Percentiles rank a stretch among this genome's conserved stretches.
Evolutionary conservation across 2,888 invertebrate genomes (phyloP).

Genomic region (Ectemnius lituratus): DNA sequence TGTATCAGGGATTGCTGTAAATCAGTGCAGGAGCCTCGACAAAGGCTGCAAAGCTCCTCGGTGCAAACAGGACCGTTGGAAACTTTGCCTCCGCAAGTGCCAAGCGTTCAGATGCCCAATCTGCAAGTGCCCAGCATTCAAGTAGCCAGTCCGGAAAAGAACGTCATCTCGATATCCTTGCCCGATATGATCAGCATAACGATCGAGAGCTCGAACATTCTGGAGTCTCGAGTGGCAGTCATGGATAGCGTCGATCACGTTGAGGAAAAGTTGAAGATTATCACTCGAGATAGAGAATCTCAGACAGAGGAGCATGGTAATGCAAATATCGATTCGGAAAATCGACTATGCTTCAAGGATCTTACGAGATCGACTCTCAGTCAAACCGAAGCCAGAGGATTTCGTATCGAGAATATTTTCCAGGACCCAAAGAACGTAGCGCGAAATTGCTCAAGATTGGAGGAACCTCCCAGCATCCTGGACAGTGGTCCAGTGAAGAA

Average conservation of each 20-base stretch:
- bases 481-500: constrained; percentile 48
- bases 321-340: constrained; percentile 5
- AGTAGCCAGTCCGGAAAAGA: constrained; percentile 55
- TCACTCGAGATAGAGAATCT: constrained; percentile 54
- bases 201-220: constrained; percentile 64
- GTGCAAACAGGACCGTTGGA: background rate
- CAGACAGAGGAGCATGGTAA: constrained; percentile 59
- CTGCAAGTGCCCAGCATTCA: constrained; percentile 1
- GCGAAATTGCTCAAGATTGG: constrained; percentile 39
- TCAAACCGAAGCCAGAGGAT: constrained; percentile 65
- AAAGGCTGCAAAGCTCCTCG: background rate
- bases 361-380: constrained; percentile 46
- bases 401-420: constrained; percentile 70
- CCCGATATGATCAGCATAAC: constrained; percentile 70
- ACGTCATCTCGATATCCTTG: constrained; percentile 69
- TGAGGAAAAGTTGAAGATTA: constrained; percentile 11
- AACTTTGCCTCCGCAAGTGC: background rate
- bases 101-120: background rate
- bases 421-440: constrained; percentile 55
- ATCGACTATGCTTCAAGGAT: constrained; percentile 41
- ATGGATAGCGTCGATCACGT: constrained; percentile 27
- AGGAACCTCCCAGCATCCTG: constrained; percentile 38
- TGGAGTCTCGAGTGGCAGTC: constrained; percentile 68
- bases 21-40: constrained; percentile 3
- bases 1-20: constrained; percentile 35